Evolutionary conservation across 2,113 vertebrate genomes (phyloP).

Genomic region (Cheirogaleus medius): DNA sequence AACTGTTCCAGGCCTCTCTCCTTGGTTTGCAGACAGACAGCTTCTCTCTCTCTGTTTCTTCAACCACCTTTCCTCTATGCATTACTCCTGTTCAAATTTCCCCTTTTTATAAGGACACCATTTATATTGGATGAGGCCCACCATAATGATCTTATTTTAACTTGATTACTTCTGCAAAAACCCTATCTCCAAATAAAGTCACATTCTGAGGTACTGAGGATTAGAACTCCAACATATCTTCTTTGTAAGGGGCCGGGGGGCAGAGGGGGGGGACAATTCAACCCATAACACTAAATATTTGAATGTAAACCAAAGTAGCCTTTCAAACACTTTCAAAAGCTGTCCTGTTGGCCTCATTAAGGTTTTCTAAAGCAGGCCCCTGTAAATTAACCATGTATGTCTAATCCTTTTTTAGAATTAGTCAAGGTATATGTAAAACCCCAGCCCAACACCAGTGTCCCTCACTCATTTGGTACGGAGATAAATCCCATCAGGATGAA

Average conservation of each 20-base stretch:
- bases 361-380: neutral
- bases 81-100: neutral
- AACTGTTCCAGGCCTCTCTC: neutral
- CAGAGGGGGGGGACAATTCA: neutral
- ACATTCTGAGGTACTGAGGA: neutral
- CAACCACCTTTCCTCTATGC: neutral
- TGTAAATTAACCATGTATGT: neutral
- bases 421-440: neutral
- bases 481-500: neutral
- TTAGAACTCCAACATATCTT: neutral
- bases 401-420: neutral
- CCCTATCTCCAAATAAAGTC: neutral
- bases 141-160: neutral
- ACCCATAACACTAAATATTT: neutral
- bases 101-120: neutral
- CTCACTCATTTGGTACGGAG: neutral
- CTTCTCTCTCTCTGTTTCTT: neutral
- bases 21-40: neutral
- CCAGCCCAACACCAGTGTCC: neutral
- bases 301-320: neutral
- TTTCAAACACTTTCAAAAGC: neutral
- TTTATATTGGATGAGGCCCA: neutral
- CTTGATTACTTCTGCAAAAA: neutral
- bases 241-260: neutral
- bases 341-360: neutral